Evolutionary conservation across 1,140 invertebrate genomes (phyloP).

Genomic region (Gerris buenoi): DNA sequence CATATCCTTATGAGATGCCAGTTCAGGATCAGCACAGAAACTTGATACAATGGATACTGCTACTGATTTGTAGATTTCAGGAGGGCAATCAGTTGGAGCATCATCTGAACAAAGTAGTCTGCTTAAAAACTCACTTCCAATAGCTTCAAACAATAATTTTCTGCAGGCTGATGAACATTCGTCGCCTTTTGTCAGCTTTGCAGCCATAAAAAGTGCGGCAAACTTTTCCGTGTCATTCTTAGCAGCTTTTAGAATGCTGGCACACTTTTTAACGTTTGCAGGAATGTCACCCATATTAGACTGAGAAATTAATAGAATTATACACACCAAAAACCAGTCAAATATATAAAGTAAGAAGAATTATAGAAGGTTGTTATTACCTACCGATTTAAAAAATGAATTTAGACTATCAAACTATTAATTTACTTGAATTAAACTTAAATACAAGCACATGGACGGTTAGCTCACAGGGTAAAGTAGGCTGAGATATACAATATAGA

Average conservation of each 20-base stretch:
- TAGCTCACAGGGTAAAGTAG: background rate
- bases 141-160: conserved; percentile 69
- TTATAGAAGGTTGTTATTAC: too few species aligned
- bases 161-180: conserved; percentile 54
- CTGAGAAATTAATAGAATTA: too few species aligned
- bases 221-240: conserved; percentile 79
- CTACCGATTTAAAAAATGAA: too few species aligned
- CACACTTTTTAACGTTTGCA: conserved; percentile 66
- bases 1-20: conserved; percentile 66
- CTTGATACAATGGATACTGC: conserved; percentile 67
- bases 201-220: conserved; percentile 76
- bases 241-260: conserved; percentile 55
- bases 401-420: too few species aligned
- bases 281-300: conserved; percentile 48
- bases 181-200: conserved; percentile 65
- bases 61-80: conserved; percentile 74
- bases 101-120: conserved; percentile 48
- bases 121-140: conserved; percentile 68
- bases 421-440: too few species aligned
- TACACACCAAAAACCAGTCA: too few species aligned
- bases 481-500: background rate
- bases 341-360: too few species aligned
- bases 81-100: conserved; percentile 65
- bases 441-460: background rate
- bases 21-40: conserved; percentile 61